Base-by-base conservation (phyloP, 2,888 invertebrate genomes). In the Brenthis ino region DNA sequence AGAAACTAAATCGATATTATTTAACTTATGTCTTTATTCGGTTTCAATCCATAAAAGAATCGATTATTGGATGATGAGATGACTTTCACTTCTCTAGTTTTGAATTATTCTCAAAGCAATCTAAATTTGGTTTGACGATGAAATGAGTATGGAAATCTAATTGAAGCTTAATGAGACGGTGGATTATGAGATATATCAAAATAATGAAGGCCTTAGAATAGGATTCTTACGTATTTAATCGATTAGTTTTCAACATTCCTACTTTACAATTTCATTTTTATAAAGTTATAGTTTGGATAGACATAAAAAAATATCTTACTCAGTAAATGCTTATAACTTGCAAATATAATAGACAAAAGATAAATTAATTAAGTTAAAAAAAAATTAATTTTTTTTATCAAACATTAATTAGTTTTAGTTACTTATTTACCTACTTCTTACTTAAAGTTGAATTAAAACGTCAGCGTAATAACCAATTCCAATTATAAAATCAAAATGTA, bases 171-270 rank as follows among this genome's bases (percentile, higher is more conserved):
- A 74, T 71, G 72, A 74, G 71, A 55, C 61, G 72, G 66, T 68
- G 68, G 63, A 72, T 74, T 69, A 68, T 68, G 69, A 74, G 69
- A 72, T 74, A 71, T 71, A 74, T 72, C 68, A 72, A 51, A 37
- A 55, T 70, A 70, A 71, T 68, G 68, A 65, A 60, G 63, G 68
- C 63, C 16, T 55, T 55, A 53, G 71, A 50, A 63, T 64, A 20
- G 57, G 37, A 54, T 55, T 54, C 58, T 65, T 71, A 61, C 64
- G 28, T 60, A 8, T 64, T 68, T 57, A 55, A 58, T 54, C 48
- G 37, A 57, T 56, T 61, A 33, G 65, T 61, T 67, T 57, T 67
- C 61, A 65, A 64, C 64, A 70, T 67, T 67, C 67, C 47, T 65
- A 56, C 56, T 65, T 28, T 67, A 61, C 67, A 60, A 57, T 67